Evolutionary conservation across 2,797 vertebrate genomes (phyloP).

Genomic region (Botia almorhae): DNA sequence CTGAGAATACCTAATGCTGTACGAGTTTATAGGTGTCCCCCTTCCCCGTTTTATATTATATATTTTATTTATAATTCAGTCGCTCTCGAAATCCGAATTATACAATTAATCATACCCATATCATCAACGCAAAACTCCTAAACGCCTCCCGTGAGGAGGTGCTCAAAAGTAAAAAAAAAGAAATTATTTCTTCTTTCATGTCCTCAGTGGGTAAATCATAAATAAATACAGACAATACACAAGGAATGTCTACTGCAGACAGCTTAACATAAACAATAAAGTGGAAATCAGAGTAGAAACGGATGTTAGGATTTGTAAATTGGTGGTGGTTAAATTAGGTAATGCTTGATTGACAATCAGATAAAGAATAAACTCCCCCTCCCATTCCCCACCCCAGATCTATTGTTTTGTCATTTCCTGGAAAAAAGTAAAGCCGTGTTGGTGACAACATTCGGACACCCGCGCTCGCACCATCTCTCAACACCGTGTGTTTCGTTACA

Average conservation of each 20-base stretch:
- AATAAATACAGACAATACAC: constrained; percentile 98
- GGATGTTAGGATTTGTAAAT: constrained; percentile 80
- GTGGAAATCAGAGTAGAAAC: constrained; percentile 74
- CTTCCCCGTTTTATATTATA: constrained; percentile 71
- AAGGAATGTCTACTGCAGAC: constrained; percentile 98
- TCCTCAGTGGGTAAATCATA: constrained; percentile 90
- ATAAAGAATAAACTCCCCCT: constrained; percentile 52
- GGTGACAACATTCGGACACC: not conserved
- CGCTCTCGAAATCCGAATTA: constrained; percentile 81
- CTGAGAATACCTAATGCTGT: constrained; percentile 85
- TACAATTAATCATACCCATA: constrained; percentile 85
- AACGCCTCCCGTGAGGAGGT: constrained; percentile 75
- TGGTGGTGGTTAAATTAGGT: constrained; percentile 71
- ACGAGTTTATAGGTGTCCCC: constrained; percentile 80
- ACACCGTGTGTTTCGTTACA: constrained; percentile 62
- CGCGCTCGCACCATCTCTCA: constrained; percentile 19
- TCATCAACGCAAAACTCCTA: constrained; percentile 81
- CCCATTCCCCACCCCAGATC: constrained; percentile 40
- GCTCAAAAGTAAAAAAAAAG: constrained; percentile 78
- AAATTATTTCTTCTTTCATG: constrained; percentile 69
- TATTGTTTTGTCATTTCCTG: constrained; percentile 53
- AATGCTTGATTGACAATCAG: constrained; percentile 76
- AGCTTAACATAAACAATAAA: constrained; percentile 80
- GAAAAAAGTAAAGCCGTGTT: constrained; percentile 63
- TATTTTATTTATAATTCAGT: constrained; percentile 78